Conservation (phyloP, 2,113 vertebrate genomes). For the Cygnus atratus region DNA sequence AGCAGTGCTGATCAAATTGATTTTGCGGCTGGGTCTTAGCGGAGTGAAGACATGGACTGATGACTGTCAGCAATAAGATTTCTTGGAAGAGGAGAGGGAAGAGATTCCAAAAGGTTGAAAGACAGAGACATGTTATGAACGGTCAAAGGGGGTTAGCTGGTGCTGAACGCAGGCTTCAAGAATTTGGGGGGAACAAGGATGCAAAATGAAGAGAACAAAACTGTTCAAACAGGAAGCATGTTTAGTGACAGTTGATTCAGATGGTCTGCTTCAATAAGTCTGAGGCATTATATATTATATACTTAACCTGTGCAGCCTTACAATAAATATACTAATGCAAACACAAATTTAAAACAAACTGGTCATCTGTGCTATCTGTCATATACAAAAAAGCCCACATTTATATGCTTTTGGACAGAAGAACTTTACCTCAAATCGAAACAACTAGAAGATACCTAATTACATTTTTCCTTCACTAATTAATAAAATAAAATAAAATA, state of each 20-base stretch:
- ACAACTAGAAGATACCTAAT: neutral
- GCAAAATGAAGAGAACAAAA: neutral
- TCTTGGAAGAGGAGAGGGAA: neutral
- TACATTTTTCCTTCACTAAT: neutral
- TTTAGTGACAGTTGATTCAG: neutral
- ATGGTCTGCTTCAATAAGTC: neutral
- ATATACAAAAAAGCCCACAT: neutral
- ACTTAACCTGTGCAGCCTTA: neutral
- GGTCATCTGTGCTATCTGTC: neutral
- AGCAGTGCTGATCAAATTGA: neutral
- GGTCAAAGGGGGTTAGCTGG: neutral
- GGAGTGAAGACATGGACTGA: neutral
- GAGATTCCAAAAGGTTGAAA: neutral
- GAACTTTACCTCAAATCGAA: neutral
- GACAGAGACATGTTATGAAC: neutral
- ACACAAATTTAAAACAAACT: neutral
- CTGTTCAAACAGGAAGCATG: neutral
- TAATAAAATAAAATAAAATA: no score
- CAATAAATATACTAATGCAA: neutral
- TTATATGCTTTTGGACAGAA: constrained; percentile 6
- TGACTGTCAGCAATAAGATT: neutral
- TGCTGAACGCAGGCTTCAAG: neutral
- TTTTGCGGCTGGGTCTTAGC: neutral
- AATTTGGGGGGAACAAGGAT: neutral
- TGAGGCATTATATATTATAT: neutral